A percentile compares a stretch with the other conserved stretches of the same genome.
These are phyloP conservation scores for Sipunculus nudus DNA, from an alignment of 2,888 invertebrate species.

Conservation along the genomic window DNA sequence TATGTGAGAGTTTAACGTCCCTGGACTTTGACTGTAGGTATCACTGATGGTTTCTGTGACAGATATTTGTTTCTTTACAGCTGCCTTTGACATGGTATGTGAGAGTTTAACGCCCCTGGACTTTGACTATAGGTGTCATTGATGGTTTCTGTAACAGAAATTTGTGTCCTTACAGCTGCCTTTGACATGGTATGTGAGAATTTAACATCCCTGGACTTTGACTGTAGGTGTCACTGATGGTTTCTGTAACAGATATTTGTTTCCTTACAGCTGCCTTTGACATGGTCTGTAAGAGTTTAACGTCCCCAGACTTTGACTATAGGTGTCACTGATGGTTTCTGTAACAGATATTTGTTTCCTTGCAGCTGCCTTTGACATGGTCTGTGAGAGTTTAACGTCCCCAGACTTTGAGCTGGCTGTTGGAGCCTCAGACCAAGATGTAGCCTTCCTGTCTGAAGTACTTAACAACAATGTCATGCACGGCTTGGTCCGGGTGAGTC, in stretches of 20 bases:
- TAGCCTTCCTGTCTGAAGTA: slow-evolving; percentile 35
- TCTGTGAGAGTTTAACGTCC: slow-evolving; percentile 37
- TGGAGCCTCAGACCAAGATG: slow-evolving; percentile 33
- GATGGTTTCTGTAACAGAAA: too few species aligned
- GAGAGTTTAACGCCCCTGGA: too few species aligned
- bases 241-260: neutral
- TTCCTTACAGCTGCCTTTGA: slow-evolving; percentile 29
- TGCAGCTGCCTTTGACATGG: slow-evolving; percentile 30
- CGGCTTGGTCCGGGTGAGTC: slow-evolving; percentile 32
- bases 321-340: too few species aligned
- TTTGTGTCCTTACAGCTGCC: slow-evolving; percentile 14
- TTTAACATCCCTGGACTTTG: slow-evolving; percentile 34
- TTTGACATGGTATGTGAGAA: slow-evolving; percentile 38
- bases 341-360: neutral
- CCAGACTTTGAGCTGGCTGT: slow-evolving; percentile 35
- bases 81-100: too few species aligned
- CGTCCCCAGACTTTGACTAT: slow-evolving; percentile 38
- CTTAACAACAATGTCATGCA: slow-evolving; percentile 33
- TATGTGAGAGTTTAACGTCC: too few species aligned
- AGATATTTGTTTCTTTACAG: too few species aligned
- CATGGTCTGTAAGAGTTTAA: slow-evolving; percentile 34
- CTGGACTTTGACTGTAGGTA: too few species aligned
- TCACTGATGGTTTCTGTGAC: too few species aligned
- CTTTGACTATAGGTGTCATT: too few species aligned
- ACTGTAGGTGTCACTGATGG: too few species aligned